Base-by-base conservation (phyloP, 2,888 invertebrate species). In the Meloe dianella region DNA sequence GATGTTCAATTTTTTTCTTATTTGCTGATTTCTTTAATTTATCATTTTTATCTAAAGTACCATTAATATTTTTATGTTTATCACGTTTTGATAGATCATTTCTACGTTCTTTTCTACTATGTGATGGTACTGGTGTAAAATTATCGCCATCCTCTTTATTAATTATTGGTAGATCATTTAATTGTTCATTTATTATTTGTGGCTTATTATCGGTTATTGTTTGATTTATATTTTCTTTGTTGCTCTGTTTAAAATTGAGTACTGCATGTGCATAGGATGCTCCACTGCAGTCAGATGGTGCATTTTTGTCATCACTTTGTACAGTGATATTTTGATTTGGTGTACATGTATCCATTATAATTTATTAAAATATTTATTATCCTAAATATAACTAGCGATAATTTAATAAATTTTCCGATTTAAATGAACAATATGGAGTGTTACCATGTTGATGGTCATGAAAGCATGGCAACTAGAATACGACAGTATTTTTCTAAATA, bases 241-340 rank as follows among this genome's bases (percentile, higher is more conserved):
- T 80, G 70, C 75, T 77, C 62, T 76, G 76, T 71, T 82, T 82
- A 68, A 89, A 87, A 85, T 90, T 89, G 80, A 90, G 86, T 80
- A 91, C 90, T 74, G 90, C 89, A 82, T 85, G 90, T 75, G 91
- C 91, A 84, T 91, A 91, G 64, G 91, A 91, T 78, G 89, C 87
- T 77, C 89, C 90, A 73, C 87, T 85, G 61, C 78, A 78, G 64
- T 75, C 76, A 47, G 65, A 62, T 58, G 66, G 64, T 60, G 74
- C 70, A 72, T 77, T 76, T 69, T 69, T 79, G 77, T 78, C 79
- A 77, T 74, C 76, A 70, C 73, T 74, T 68, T 71, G 67, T 64
- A 71, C 70, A 68, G 74, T 71, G 68, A 75, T 74, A 72, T 74
- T 77, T 73, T 75, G 69, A 63, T 76, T 73, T 69, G 76, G 69